Percentiles rank a stretch among this genome's conserved stretches.
These are phyloP conservation scores for Acromyrmex echinatior DNA, from an alignment of 1,140 invertebrate species.

Conservation along the genomic window DNA sequence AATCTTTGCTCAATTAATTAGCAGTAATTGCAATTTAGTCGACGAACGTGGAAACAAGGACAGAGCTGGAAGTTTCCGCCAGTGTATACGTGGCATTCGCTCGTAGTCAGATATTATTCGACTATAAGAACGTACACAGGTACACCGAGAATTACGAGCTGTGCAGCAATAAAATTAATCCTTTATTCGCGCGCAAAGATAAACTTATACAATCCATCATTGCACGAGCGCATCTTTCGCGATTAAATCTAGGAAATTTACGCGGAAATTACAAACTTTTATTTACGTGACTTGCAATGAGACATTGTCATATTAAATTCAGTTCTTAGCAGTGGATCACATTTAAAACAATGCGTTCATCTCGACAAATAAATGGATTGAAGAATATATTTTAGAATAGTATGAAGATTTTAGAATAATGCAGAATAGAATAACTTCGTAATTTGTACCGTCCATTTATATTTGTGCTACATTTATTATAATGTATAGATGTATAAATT, in stretches of 20 bases:
- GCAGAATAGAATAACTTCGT: too few relatives aligned
- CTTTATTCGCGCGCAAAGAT: constrained; percentile 19
- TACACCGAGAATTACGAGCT: constrained; percentile 18
- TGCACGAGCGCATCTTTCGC: background rate
- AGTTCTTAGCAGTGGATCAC: background rate
- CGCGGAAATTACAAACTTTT: background rate
- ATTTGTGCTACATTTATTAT: too few relatives aligned
- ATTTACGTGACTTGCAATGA: background rate
- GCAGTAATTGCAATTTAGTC: constrained; percentile 80
- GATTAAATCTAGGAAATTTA: constrained; percentile 5
- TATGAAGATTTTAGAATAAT: too few relatives aligned
- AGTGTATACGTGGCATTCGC: constrained; percentile 28
- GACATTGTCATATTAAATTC: background rate
- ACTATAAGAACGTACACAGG: constrained; percentile 9
- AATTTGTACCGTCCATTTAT: too few relatives aligned
- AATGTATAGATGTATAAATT: background rate
- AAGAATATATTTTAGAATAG: too few relatives aligned
- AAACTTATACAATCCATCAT: constrained; percentile 1
- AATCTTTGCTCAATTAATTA: constrained; percentile 81
- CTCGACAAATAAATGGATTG: background rate
- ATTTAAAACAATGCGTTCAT: background rate
- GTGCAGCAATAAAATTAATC: constrained; percentile 49
- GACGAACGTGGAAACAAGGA: constrained; percentile 56
- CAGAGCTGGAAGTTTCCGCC: constrained; percentile 46
- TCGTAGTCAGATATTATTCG: constrained; percentile 37